Evolutionary conservation across 2,888 invertebrate species (phyloP), one percentile per base, ranked within the genome.

Genomic region (Uropetala carovei): DNA sequence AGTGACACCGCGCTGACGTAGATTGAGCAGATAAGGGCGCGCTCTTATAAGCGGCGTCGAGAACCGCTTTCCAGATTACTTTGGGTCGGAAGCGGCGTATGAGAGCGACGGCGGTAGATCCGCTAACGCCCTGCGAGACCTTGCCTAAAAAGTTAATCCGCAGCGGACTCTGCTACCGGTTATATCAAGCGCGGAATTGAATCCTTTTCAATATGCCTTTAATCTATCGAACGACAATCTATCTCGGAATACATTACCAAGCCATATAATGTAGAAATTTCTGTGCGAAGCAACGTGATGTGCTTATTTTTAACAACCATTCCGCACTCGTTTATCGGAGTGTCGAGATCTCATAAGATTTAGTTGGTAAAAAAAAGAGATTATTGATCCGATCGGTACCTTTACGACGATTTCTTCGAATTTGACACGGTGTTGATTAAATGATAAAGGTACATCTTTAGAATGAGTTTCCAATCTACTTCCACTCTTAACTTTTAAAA

Each of bases 141-240:
- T 75, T 75, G 75, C 11, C 75, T 10, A 75, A 75, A 68, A 68
- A 68, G n/a, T 18, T 68, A 68, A 75, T 75, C 75, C 75, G 18
- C 16, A 4, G 0, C 75, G 13, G 75, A 18, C 75, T 4, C 22
- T n/a, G 75, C 75, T 27, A 13, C 75, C 27, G 43, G 43, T 43
- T 43, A 43, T 5, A 43, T 43, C 43, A 43, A 43, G 43, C 27
- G 2, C 13, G 75, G 75, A 27, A 75, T 75, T 75, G 75, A 27
- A 13, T 27, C 9, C 75, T 27, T 75, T 75, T 75, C 27, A 75
- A 22, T 75, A 27, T 13, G 11, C 22, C 27, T 10, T 75, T 75
- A 75, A 27, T 27, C 4, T 22, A 75, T 75, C 75, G 16, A 43
- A 75, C 22, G 14, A 75, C 18, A 27, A 75, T 75, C 22, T 75